Conservation (phyloP, 1,140 invertebrate genomes). For the Manduca sexta region DNA sequence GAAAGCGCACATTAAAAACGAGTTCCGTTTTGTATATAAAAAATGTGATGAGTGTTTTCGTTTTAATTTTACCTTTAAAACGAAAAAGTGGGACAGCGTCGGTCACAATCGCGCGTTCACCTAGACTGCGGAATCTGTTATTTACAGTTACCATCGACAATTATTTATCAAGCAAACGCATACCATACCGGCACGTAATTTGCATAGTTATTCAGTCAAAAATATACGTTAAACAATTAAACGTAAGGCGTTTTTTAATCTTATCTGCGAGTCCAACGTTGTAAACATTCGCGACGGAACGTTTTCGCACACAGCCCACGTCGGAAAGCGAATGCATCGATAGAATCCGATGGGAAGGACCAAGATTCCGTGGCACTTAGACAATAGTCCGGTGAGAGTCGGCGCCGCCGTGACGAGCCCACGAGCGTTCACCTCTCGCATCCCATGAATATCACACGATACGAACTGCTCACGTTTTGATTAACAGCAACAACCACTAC, state of each 20-base stretch:
- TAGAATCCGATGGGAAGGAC: constrained; percentile 67
- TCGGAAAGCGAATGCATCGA: constrained; percentile 52
- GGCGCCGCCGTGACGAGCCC: constrained; percentile 67
- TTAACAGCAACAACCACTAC: constrained; percentile 45
- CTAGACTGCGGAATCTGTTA: constrained; percentile 9
- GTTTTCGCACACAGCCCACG: constrained; percentile 51
- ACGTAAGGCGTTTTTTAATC: constrained; percentile 26
- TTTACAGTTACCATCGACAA: constrained; percentile 23
- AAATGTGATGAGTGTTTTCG: constrained; percentile 1
- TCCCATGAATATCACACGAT: constrained; percentile 33
- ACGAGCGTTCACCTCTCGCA: constrained; percentile 69
- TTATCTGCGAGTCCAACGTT: constrained; percentile 56
- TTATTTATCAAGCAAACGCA: constrained; percentile 24
- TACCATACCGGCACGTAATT: constrained; percentile 15
- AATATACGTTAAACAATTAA: constrained; percentile 15
- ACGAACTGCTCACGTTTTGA: constrained; percentile 33
- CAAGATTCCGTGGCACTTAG: constrained; percentile 69
- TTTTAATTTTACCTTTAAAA: constrained; percentile 12
- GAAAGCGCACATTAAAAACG: too few relatives aligned
- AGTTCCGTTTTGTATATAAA: too few relatives aligned
- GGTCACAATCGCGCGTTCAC: constrained; percentile 3
- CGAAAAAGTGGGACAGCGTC: constrained; percentile 13
- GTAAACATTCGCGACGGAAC: constrained; percentile 34
- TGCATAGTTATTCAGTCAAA: constrained; percentile 14
- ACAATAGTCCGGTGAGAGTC: constrained; percentile 70